Percentiles rank a stretch among this genome's conserved stretches.
These are phyloP conservation scores for Heliothis subflexa DNA, from an alignment of 1,140 invertebrate genomes.

Conservation along the genomic window DNA sequence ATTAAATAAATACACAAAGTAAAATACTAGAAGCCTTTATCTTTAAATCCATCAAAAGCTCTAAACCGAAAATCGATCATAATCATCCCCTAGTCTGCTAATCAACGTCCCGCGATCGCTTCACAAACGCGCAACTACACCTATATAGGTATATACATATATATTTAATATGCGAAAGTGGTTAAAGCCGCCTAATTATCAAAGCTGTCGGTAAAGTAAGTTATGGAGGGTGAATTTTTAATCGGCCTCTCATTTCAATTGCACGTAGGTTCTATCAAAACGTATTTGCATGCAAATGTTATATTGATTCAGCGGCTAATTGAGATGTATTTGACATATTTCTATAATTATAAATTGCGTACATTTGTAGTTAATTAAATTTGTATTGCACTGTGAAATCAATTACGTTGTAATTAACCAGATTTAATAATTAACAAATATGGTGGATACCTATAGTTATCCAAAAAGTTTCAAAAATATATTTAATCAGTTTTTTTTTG, in stretches of 20 bases:
- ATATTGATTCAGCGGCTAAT: constrained; percentile 49
- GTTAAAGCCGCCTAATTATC: constrained; percentile 53
- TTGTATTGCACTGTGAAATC: not conserved
- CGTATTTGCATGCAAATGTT: constrained; percentile 53
- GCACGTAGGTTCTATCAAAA: constrained; percentile 47
- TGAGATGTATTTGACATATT: constrained; percentile 30
- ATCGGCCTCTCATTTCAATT: constrained; percentile 50
- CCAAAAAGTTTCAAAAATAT: too few species aligned
- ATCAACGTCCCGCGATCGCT: constrained; percentile 27
- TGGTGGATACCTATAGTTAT: too few species aligned
- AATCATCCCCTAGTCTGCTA: constrained; percentile 12
- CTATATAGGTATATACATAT: not conserved
- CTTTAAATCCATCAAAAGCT: constrained; percentile 11
- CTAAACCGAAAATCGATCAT: constrained; percentile 32
- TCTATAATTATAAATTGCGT: not conserved
- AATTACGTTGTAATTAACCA: not conserved
- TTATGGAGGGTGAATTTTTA: constrained; percentile 57
- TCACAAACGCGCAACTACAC: constrained; percentile 11
- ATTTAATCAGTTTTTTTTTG: too few species aligned
- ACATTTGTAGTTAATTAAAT: constrained; percentile 18
- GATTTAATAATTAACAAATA: not conserved
- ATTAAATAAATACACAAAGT: too few species aligned
- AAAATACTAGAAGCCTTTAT: too few species aligned
- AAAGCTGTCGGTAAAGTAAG: constrained; percentile 54
- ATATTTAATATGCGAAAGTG: constrained; percentile 50